Base-by-base conservation (phyloP, 1,140 invertebrate species). In the Drosophila rhopaloa region DNA sequence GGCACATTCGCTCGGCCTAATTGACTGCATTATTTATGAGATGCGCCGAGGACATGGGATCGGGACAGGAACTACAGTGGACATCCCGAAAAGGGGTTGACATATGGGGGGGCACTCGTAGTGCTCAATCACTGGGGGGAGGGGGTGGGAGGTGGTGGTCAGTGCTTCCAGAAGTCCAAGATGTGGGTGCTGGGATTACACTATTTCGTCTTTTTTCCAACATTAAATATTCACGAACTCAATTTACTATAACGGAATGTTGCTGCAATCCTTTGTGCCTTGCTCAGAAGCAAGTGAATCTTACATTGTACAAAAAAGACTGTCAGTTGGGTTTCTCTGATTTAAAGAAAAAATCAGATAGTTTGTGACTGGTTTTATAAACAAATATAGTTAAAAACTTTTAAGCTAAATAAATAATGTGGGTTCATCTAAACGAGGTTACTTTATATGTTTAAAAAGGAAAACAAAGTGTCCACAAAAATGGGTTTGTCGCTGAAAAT, bases 1-100 rank as follows among this genome's bases (percentile, higher is more conserved):
- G 63, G 80, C 77, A 74, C 76, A 75, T 74, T 63, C 77, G 53
- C 48, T 71, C 41, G 63, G 50, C 50, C 73, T 86, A 85, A 85
- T 85, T 86, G 74, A 58, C 81, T 85, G 81, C 82, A 85, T 85
- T 85, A 85, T 85, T 85, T 85, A 85, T 77, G 61, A 75, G 63
- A 46, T 14, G 55, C 5, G 9, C 38, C 53, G 27, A 51, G 43
- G 57, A 65, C 50, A 57, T 29, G 66, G 37, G 57, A 44, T 32
- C 27, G 37, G 44, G 1, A 16, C 16, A 44, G 38, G 14, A 53
- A 48, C 50, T 29, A 46, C 40, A 43, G 27, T 40, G 37, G 35
- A 63, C 41, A 27, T 35, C 27, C 41, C 41, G 62, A 81, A 81
- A 86, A 85, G 82, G 50, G 82, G 81, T 85, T 85, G 81, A 85